Evolutionary conservation across 2,888 invertebrate species (phyloP).

Genomic region (Philaethria dido): DNA sequence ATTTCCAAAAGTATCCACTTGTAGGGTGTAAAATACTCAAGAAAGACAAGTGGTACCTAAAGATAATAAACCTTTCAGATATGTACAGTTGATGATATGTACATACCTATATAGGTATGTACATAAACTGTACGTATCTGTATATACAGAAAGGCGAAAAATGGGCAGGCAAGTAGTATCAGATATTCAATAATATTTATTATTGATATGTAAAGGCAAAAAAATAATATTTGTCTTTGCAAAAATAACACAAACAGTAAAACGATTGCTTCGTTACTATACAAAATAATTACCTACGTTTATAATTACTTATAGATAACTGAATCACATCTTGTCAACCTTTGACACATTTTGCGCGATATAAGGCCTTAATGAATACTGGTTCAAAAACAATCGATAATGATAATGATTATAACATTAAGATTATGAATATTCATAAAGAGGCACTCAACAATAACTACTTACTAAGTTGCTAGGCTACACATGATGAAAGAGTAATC

Average conservation of each 20-base stretch:
- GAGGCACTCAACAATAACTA: constrained; percentile 33
- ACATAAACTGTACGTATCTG: no score
- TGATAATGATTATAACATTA: constrained; percentile 44
- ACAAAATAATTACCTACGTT: constrained; percentile 60
- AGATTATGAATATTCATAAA: constrained; percentile 42
- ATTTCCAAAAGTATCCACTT: no score
- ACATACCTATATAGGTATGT: no score
- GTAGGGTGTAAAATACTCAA: no score
- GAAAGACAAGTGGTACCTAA: no score
- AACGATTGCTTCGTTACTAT: constrained; percentile 39
- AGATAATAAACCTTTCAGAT: no score
- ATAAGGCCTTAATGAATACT: constrained; percentile 70
- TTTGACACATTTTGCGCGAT: constrained; percentile 62
- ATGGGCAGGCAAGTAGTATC: background rate
- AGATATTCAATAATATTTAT: constrained; percentile 15
- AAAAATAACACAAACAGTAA: constrained; percentile 8
- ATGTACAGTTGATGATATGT: no score
- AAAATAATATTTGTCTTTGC: constrained; percentile 2
- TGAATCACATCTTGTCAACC: constrained; percentile 56
- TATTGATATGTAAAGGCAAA: constrained; percentile 3
- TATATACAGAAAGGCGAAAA: background rate
- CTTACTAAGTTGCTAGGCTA: constrained; percentile 40
- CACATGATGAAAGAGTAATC: background rate
- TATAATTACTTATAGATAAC: constrained; percentile 63
- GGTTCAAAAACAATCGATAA: constrained; percentile 65